A percentile compares a stretch with the other conserved stretches of the same genome.
Evolutionary conservation across 23 tunicate genomes (phyloP).

Genomic region (Clavelina lepadiformis): DNA sequence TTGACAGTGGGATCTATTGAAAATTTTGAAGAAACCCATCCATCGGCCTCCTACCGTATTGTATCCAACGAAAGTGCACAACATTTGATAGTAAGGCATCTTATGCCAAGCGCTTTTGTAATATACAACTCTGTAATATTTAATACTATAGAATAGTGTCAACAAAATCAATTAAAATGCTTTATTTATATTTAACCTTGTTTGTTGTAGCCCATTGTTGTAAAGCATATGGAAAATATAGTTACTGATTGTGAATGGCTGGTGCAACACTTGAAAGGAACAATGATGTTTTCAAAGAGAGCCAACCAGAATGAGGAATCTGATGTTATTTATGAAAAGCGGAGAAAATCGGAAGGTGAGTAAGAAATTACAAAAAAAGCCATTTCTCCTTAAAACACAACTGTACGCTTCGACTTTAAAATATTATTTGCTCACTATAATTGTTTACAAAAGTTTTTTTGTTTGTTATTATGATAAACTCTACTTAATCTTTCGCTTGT

Average conservation of each 20-base stretch:
- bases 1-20: slow-evolving; percentile 19
- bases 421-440: background rate
- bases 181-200: background rate
- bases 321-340: slow-evolving; percentile 21
- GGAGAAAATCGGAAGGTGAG: slow-evolving; percentile 68
- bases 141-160: background rate
- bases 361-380: background rate
- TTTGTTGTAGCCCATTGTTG: slow-evolving; percentile 38
- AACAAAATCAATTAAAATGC: background rate
- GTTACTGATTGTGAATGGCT: slow-evolving; percentile 60
- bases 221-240: slow-evolving; percentile 36
- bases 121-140: background rate
- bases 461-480: no score
- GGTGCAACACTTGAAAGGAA: slow-evolving; percentile 64
- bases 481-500: no score
- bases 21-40: slow-evolving; percentile 9
- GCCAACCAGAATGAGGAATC: slow-evolving; percentile 23
- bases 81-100: slow-evolving; percentile 5
- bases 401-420: no score
- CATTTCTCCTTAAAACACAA: no score
- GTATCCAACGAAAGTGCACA: slow-evolving; percentile 24
- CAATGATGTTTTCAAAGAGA: background rate
- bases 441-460: background rate
- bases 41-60: slow-evolving; percentile 13
- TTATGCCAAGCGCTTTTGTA: background rate